phyloP scores from a whole-genome alignment of 2,888 invertebrate species.

The Lissocephala sabroskyi region DNA sequence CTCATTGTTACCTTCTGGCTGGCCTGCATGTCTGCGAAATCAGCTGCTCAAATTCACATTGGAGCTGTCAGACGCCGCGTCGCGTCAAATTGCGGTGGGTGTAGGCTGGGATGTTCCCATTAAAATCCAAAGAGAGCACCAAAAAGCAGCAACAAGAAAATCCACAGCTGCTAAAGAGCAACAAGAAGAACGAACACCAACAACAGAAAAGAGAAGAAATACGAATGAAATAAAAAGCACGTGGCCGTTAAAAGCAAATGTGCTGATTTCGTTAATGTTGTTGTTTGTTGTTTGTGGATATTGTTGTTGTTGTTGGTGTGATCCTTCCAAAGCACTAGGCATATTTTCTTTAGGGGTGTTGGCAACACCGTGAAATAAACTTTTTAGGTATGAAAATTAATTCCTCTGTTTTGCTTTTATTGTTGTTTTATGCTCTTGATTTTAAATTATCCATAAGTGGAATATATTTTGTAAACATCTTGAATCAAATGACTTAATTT shows the following conservation, averaged over 20 bases:
- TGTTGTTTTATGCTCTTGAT: conserved; percentile 13
- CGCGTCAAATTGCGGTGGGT: no score
- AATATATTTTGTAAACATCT: no score
- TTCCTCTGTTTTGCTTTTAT: conserved; percentile 38
- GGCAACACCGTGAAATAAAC: conserved; percentile 36
- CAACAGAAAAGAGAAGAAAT: conserved; percentile 8
- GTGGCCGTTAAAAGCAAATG: conserved; percentile 63
- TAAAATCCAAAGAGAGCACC: conserved; percentile 59
- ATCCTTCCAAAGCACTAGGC: no score
- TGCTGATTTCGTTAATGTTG: conserved; percentile 45
- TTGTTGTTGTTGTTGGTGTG: conserved; percentile 4
- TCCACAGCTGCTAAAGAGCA: conserved; percentile 9
- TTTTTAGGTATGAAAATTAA: conserved; percentile 60
- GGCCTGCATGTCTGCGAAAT: conserved; percentile 17
- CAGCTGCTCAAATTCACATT: conserved; percentile 62
- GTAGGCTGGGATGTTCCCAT: no score
- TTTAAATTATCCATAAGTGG: no score
- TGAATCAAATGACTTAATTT: no score
- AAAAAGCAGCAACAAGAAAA: conserved; percentile 22
- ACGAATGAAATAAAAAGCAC: conserved; percentile 22
- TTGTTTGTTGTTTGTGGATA: conserved; percentile 14
- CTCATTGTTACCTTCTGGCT: no score
- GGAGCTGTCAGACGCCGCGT: no score
- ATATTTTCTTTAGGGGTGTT: no score
- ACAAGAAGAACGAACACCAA: conserved; percentile 5